These are phyloP conservation scores for Neosalanx taihuensis DNA, from an alignment of 2,797 vertebrate genomes.

Conservation along the genomic window DNA sequence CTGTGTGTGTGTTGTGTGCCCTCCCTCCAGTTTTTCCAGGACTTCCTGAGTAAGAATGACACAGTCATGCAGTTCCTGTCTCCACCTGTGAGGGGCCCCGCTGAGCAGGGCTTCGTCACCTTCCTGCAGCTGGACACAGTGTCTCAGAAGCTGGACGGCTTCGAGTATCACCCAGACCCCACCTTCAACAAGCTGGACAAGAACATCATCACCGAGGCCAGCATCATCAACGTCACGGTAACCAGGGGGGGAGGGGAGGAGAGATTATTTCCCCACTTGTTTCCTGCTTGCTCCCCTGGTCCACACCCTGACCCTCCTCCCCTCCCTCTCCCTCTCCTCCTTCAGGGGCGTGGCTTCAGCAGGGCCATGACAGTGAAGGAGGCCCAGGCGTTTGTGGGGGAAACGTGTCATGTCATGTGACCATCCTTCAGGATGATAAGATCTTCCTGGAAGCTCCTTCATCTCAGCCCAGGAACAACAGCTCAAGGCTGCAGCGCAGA, in stretches of 20 bases:
- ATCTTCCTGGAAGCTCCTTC: constrained; percentile 87
- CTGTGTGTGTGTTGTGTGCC: too few relatives aligned
- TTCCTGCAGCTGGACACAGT: constrained; percentile 83
- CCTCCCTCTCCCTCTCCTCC: not conserved
- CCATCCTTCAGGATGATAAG: constrained; percentile 85
- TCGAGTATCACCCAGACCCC: constrained; percentile 84
- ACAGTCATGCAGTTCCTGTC: constrained; percentile 80
- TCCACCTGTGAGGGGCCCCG: constrained; percentile 69
- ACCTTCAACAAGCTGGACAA: constrained; percentile 77
- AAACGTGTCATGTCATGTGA: constrained; percentile 81
- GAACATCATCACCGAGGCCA: constrained; percentile 76
- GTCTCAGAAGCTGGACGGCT: constrained; percentile 69
- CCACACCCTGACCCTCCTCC: too few relatives aligned
- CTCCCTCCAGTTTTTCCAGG: constrained; percentile 65
- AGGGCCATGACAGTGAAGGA: constrained; percentile 89
- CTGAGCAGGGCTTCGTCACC: constrained; percentile 67
- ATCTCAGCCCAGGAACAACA: constrained; percentile 82
- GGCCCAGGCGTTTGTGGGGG: constrained; percentile 88
- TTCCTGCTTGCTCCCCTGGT: not conserved
- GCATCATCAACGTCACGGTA: constrained; percentile 72
- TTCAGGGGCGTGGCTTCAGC: constrained; percentile 85
- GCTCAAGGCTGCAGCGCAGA: constrained; percentile 48
- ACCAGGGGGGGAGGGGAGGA: not conserved
- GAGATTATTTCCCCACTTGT: not conserved
- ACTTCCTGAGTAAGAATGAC: constrained; percentile 70